Conservation (phyloP, 2,888 invertebrate species). For the Itoplectis maculator region DNA sequence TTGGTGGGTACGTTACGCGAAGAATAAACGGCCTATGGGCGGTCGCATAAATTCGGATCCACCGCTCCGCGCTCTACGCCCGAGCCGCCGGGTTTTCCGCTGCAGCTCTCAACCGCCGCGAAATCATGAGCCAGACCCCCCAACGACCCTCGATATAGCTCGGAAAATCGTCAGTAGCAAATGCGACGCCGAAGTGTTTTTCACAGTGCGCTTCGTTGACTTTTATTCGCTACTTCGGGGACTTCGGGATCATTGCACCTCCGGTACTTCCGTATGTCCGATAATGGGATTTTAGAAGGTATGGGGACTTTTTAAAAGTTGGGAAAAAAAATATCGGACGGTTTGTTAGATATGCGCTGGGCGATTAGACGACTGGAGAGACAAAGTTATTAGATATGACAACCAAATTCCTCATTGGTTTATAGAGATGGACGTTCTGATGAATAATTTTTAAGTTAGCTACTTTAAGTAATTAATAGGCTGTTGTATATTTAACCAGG, state of each 20-base stretch:
- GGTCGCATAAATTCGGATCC: conserved; percentile 73
- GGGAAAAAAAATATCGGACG: too few relatives aligned
- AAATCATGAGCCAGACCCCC: conserved; percentile 11
- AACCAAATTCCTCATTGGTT: too few relatives aligned
- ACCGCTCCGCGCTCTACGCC: conserved; percentile 43
- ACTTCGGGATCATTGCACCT: not conserved
- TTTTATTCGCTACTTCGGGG: not conserved
- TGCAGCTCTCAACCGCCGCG: conserved; percentile 3
- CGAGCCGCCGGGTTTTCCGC: conserved; percentile 41
- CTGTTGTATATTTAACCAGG: too few relatives aligned
- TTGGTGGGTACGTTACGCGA: conserved; percentile 71
- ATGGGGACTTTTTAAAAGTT: not conserved
- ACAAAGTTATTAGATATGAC: too few relatives aligned
- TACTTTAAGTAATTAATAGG: too few relatives aligned
- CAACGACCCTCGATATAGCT: not conserved
- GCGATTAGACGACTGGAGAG: too few relatives aligned
- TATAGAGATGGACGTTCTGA: too few relatives aligned
- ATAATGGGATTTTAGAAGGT: not conserved
- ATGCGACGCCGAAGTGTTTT: not conserved
- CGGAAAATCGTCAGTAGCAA: not conserved
- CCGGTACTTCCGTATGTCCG: not conserved
- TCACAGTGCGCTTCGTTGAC: not conserved
- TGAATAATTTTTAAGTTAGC: too few relatives aligned
- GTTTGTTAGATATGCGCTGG: too few relatives aligned
- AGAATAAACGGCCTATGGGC: conserved; percentile 78